Conservation (phyloP, 1,140 invertebrate species). For the Drosophila neocordata region DNA sequence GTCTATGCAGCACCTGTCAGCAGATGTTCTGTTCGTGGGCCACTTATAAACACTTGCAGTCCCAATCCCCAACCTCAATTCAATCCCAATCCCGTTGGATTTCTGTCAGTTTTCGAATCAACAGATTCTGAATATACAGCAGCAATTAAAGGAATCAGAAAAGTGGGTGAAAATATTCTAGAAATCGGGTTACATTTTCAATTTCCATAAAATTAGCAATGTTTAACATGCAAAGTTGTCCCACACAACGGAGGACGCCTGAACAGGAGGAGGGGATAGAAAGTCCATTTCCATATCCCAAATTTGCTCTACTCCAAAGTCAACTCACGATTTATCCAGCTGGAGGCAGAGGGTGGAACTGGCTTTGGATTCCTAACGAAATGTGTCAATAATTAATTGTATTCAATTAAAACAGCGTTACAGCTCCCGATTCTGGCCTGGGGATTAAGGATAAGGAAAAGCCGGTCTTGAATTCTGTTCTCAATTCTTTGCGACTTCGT, state of each 20-base stretch:
- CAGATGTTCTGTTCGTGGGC: constrained; percentile 23
- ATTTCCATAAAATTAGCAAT: constrained; percentile 53
- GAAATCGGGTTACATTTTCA: constrained; percentile 59
- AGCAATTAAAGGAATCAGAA: background rate
- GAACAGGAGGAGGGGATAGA: constrained; percentile 37
- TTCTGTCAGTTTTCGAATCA: background rate
- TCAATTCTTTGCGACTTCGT: constrained; percentile 6
- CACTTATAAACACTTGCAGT: constrained; percentile 28
- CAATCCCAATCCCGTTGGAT: constrained; percentile 44
- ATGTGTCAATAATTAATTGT: constrained; percentile 82
- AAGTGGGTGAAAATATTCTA: constrained; percentile 16
- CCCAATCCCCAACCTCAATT: no score
- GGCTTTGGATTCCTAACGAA: constrained; percentile 45
- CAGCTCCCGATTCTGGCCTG: constrained; percentile 21
- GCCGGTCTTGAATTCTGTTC: constrained; percentile 8
- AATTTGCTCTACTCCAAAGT: constrained; percentile 36
- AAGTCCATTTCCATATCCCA: constrained; percentile 71
- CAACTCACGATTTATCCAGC: constrained; percentile 53
- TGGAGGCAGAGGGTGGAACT: background rate
- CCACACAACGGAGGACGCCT: background rate
- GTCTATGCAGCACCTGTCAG: constrained; percentile 64
- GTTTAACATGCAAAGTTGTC: constrained; percentile 30
- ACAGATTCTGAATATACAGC: background rate
- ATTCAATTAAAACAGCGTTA: constrained; percentile 71
- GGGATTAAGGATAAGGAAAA: constrained; percentile 71